Base-by-base conservation (phyloP, 2,888 invertebrate genomes). In the Yponomeuta cagnagella region DNA sequence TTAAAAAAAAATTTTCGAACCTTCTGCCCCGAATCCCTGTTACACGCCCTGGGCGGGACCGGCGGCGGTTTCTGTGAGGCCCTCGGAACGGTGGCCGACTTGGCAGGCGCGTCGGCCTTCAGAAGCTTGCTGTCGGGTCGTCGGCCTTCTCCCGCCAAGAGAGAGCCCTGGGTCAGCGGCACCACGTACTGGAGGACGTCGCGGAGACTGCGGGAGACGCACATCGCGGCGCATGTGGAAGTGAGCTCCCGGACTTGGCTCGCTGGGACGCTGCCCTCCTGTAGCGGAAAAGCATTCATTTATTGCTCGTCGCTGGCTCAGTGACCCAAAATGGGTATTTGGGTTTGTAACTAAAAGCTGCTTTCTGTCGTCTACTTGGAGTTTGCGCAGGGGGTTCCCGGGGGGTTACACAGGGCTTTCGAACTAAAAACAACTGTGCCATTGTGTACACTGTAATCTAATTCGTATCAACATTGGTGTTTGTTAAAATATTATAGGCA, bases 141-240 rank as follows among this genome's bases (percentile, higher is more conserved):
- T 12, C 78, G 79, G 23, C 77, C 76, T 30, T 88, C 88, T 23
- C 77, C 77, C 4, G 71, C 69, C 4, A 77, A 75, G 31, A 84
- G 74, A 10, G 75, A 75, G 68, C 75, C 80, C 73, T 90, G 89
- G 0, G 91, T 89, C 10, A 89, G 78, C 0, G 90, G 90, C 15
- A 89, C 88, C 1, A 90, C 82, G 74, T 88, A 88, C 63, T 91
- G 88, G 70, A 92, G 74, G 0, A 90, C 88, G 70, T 91, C 90
- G 5, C 87, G 84, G 2, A 92, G 78, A 71, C 85, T 90, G 2
- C 85, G 82, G 0, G 89, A 85, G 67, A 95, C 95, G 79, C 97
- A 97, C 74, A 98, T 92, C 0, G 98, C 96, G 66, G 97, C 96
- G 73, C 98, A 93, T 2, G 97, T 96, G 0, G 98, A 96, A 0